phyloP scores from a whole-genome alignment of 2,888 invertebrate genomes.

The Philopedon plagiatum region DNA sequence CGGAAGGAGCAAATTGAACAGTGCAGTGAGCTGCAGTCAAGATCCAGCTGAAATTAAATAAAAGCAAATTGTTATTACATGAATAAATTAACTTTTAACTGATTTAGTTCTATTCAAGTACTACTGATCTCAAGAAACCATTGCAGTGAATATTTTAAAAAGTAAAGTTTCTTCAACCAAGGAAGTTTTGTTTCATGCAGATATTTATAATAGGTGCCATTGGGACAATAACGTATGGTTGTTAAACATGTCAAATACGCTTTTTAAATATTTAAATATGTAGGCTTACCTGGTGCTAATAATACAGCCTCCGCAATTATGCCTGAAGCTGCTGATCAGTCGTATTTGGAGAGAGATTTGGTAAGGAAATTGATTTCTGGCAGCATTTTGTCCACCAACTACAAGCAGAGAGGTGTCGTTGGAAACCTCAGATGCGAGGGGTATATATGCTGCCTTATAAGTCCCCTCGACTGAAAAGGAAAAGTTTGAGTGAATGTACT shows the following conservation, averaged over 20 bases:
- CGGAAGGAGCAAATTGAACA: neutral
- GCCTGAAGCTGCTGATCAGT: conserved; percentile 58
- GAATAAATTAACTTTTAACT: too few relatives aligned
- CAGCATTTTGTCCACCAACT: conserved; percentile 69
- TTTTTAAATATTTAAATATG: neutral
- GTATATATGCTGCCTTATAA: conserved; percentile 1
- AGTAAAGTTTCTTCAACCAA: too few relatives aligned
- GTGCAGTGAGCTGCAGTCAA: conserved; percentile 33
- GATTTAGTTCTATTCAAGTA: too few relatives aligned
- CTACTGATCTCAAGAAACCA: too few relatives aligned
- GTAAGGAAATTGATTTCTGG: conserved; percentile 69
- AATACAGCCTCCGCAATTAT: conserved; percentile 68
- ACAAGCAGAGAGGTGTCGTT: conserved; percentile 54
- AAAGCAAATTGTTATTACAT: neutral
- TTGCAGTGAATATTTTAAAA: too few relatives aligned
- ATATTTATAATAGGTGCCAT: too few relatives aligned
- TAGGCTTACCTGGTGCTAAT: conserved; percentile 48
- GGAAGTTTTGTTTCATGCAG: too few relatives aligned
- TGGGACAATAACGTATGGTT: too few relatives aligned
- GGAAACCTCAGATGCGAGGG: neutral
- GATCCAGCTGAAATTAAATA: conserved; percentile 7
- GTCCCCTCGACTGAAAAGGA: too few relatives aligned
- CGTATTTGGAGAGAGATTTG: conserved; percentile 67
- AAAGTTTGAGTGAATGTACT: too few relatives aligned
- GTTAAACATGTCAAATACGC: too few relatives aligned